Evolutionary conservation across 2,797 vertebrate genomes (phyloP), one percentile per base, ranked within the genome.

Genomic region (Tiaroga cobitis): DNA sequence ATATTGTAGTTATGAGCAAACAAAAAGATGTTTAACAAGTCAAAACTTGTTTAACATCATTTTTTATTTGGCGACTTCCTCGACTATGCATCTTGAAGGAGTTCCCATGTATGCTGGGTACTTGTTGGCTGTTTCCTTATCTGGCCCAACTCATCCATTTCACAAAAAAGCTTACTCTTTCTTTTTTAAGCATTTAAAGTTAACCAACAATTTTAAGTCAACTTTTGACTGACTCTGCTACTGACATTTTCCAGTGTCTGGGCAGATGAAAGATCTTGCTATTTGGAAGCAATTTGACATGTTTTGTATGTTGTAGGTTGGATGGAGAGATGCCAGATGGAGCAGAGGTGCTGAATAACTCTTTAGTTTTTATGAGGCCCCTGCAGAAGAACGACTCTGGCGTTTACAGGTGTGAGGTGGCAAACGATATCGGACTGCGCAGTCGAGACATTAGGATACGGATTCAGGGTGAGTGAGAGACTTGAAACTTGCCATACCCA

Each of bases 301-400:
- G 18, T 80, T 79, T 65, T 86, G 43, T 88, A 56, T 90, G n/a
- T 88, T 92, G 78, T 91, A 99, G 98, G 88, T 92, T 97, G 94
- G 98, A 98, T 92, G 95, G 96, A 74, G 95, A 96, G 10, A 98
- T 98, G 97, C 97, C 97, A 80, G 95, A 96, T 68, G 98, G 97
- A 19, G 94, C 97, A 91, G 91, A 97, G 86, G 90, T 96, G 90
- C 91, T 96, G 87, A 99, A 99, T 92, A 97, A 96, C 92, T 97
- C 97, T 81, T 93, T 99, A 92, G 95, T 96, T 90, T 99, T 99
- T 94, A 96, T 93, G 89, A 94, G 95, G 83, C 97, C 98, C 13
- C 91, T 99, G 92, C 96, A 96, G 87, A 96, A 96, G 80, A 99
- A 99, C 90, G 97, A 99, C 93, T 97, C 96, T 54, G 98, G 98